phyloP scores from a whole-genome alignment of 2,888 invertebrate species.

The Caenorhabditis imperialis region DNA sequence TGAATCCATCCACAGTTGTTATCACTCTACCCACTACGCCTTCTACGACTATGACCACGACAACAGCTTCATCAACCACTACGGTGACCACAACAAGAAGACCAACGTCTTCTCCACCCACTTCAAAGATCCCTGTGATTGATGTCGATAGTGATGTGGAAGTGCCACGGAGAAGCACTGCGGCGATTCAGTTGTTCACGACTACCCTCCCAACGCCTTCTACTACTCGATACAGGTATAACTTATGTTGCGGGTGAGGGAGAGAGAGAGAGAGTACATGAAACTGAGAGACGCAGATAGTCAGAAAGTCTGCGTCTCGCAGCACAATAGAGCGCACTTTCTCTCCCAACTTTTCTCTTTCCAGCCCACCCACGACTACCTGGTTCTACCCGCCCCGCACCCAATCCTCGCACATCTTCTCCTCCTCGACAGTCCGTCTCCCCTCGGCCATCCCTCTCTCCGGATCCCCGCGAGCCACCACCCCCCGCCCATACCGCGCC shows the following conservation, averaged over 20 bases:
- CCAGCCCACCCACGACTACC: constrained; percentile 3
- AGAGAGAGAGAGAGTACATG: too few species aligned
- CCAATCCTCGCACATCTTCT: constrained; percentile 26
- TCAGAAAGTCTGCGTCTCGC: too few species aligned
- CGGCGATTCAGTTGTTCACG: constrained; percentile 16
- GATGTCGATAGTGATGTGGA: constrained; percentile 30
- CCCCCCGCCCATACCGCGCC: constrained; percentile 20
- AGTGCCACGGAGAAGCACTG: constrained; percentile 16
- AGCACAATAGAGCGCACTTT: too few species aligned
- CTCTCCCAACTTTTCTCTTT: background rate
- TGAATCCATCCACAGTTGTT: constrained; percentile 7
- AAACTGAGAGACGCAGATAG: too few species aligned
- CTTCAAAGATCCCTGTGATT: constrained; percentile 12
- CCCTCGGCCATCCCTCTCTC: constrained; percentile 23
- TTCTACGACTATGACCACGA: background rate
- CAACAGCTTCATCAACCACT: constrained; percentile 9
- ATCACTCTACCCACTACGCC: background rate
- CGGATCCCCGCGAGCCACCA: constrained; percentile 13
- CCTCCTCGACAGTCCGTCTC: constrained; percentile 26
- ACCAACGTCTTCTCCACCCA: constrained; percentile 6
- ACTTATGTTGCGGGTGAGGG: too few species aligned
- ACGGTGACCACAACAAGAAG: constrained; percentile 11
- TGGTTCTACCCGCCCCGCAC: background rate
- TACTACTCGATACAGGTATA: constrained; percentile 18
- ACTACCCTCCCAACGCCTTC: constrained; percentile 13